Base-by-base conservation (phyloP, 1,140 invertebrate species). In the Ceratoteleas bidentatus region DNA sequence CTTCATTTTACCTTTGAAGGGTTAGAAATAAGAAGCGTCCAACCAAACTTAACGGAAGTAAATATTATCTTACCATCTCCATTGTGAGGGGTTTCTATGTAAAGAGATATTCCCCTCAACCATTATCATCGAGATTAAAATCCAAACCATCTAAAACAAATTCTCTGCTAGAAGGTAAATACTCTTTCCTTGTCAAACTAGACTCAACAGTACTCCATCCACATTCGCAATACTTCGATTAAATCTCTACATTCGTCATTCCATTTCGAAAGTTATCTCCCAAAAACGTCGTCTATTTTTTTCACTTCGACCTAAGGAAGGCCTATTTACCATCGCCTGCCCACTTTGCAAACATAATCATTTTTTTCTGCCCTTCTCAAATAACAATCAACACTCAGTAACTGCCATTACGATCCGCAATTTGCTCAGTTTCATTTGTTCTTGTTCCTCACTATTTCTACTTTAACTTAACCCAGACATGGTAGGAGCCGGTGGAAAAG, bases 401-500 rank as follows among this genome's bases (percentile, higher is more conserved):
- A 49, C 58, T 49, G 34, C n/a, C 15, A 49, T 49, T 47, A n/a
- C 40, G 10, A 32, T 60, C 15, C 15, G 33, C 15, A 47, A 11
- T 40, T 50, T 2, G 14, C 49, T 11, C 13, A 52, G 45, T 38
- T 60, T 52, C 24, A 2, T 45, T 53, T 34, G 13, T 58, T 56
- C 38, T 7, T 15, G 10, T 9, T 40, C 10, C 16, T 70, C 13
- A 0, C 8, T 54, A 11, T 60, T 60, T 53, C 56, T 38, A 14
- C 36, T 33, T 36, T 32, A 61, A 53, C 49, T 36, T 61, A 45
- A 43, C 16, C 49, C n/a, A 61, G 36, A 5, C 47, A 33, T 5
- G n/a, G 10, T 40, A 14, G 43, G 15, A 74, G 43, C 53, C 24
- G 14, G 10, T 10, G 36, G 53, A 64, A 66, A 72, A 66, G 32